Base-by-base conservation (phyloP, 1,140 invertebrate genomes). In the Pachypeltis micranthus region DNA sequence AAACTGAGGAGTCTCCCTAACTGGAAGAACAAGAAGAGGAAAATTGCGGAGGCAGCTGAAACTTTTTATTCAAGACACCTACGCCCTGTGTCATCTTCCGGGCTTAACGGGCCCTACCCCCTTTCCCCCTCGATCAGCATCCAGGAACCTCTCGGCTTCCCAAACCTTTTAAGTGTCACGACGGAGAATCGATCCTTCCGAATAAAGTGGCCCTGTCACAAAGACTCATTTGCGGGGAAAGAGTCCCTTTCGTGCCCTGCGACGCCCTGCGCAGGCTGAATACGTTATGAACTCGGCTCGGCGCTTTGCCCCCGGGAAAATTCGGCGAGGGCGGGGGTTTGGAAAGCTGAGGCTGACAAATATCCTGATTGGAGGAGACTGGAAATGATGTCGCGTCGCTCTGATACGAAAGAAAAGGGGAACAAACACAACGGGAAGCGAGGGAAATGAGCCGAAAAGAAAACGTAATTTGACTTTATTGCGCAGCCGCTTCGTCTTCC, bases 121-220 rank as follows among this genome's bases (percentile, higher is more conserved):
- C 34, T 39, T 39, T 39, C 34, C 47, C 7, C 7, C 4, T 16
- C 12, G 23, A 10, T 21, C 47, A 21, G 3, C 10, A 21, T 14
- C 7, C 7, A 10, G 47, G n/a, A n/a, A n/a, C n/a, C n/a, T n/a
- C n/a, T n/a, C n/a, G n/a, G n/a, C n/a, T n/a, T n/a, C n/a, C n/a
- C n/a, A n/a, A n/a, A n/a, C n/a, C n/a, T n/a, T n/a, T n/a, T n/a
- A n/a, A n/a, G n/a, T n/a, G n/a, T n/a, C n/a, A n/a, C n/a, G n/a
- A n/a, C n/a, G n/a, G n/a, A n/a, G n/a, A n/a, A 51, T 51, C 47
- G 47, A 51, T 51, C 47, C 31, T 39, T 14, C 47, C 10, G 21
- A 51, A 51, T 51, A 51, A 51, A 51, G 47, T 51, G 47, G 47
- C 47, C 47, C 47, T 21, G 47, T 51, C 47, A 51, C 47, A 51